Conservation (phyloP, 2,888 invertebrate genomes). For the Chaitophorus viminalis region DNA sequence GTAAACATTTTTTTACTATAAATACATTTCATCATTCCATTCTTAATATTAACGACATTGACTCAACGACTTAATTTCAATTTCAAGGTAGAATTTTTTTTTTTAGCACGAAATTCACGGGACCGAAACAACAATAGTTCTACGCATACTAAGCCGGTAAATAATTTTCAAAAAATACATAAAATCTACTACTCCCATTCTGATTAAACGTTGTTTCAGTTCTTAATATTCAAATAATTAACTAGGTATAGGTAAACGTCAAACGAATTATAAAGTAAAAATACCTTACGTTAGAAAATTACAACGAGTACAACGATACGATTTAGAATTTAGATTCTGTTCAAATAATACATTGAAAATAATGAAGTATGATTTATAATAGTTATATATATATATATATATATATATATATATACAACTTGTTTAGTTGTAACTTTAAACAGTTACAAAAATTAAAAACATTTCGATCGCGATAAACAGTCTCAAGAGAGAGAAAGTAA, state of each 20-base stretch:
- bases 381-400: too few relatives aligned
- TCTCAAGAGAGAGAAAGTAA: not conserved
- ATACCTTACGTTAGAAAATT: too few relatives aligned
- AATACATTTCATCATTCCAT: not conserved
- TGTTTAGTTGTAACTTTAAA: not conserved
- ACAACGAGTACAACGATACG: too few relatives aligned
- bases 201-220: too few relatives aligned
- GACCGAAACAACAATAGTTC: conserved; percentile 38
- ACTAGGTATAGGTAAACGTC: too few relatives aligned
- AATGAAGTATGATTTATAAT: too few relatives aligned
- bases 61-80: not conserved
- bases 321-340: not conserved
- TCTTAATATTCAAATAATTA: too few relatives aligned
- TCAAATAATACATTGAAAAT: not conserved
- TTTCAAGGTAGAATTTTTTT: not conserved
- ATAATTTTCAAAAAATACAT: conserved; percentile 5
- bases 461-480: not conserved
- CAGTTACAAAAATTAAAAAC: not conserved
- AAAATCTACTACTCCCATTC: not conserved
- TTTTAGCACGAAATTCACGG: conserved; percentile 24
- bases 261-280: too few relatives aligned
- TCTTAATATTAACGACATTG: not conserved
- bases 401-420: too few relatives aligned
- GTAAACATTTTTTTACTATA: not conserved
- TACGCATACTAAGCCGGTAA: not conserved